Conservation (phyloP, 2,888 invertebrate genomes). For the Temnothorax rugatulus region DNA sequence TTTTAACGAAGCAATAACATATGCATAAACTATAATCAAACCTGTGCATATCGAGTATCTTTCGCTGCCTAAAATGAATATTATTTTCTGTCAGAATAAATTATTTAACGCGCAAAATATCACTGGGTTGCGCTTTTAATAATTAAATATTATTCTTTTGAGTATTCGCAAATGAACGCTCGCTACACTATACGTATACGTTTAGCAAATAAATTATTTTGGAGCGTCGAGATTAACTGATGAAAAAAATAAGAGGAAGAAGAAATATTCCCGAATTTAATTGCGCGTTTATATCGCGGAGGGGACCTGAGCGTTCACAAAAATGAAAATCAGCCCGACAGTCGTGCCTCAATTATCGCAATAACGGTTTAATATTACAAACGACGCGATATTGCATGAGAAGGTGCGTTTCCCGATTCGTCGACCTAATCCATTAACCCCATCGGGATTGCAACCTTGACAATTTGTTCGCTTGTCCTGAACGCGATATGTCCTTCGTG, state of each 20-base stretch:
- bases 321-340: conserved; percentile 6
- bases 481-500: conserved; percentile 8
- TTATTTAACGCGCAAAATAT: conserved; percentile 1
- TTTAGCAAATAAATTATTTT: not conserved
- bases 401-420: conserved; percentile 19
- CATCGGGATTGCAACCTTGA: conserved; percentile 35
- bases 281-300: not conserved
- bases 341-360: conserved; percentile 7
- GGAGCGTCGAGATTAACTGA: not conserved
- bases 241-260: not conserved
- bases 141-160: not conserved
- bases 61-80: not conserved
- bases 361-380: not conserved
- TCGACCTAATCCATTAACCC: conserved; percentile 41
- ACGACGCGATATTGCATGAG: conserved; percentile 5
- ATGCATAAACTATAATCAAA: not conserved
- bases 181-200: no score
- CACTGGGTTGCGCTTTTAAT: not conserved
- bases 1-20: not conserved
- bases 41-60: not conserved
- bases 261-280: not conserved
- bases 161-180: not conserved
- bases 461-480: conserved; percentile 18
- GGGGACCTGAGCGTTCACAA: not conserved
- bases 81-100: not conserved